Base-by-base conservation (phyloP, 2,797 vertebrate genomes). In the Thalassophryne amazonica region DNA sequence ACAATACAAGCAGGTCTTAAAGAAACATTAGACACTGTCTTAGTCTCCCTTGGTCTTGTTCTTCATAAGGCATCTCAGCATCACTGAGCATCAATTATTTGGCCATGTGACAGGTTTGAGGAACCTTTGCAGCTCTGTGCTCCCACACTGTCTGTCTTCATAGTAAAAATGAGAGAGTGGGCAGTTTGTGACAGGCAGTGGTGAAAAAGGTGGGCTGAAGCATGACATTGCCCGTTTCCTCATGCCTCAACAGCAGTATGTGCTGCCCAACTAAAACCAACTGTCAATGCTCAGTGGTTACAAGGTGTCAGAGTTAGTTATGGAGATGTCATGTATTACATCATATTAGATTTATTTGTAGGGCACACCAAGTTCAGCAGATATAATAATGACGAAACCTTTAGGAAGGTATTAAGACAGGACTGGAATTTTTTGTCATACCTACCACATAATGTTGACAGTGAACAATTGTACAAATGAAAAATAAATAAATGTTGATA, bases 101-200 rank as follows among this genome's bases (percentile, higher is more conserved):
- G 52, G 18, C 38, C 14, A 13, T 31, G 65, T 72, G 80, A 77
- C 76, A 80, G 66, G 43, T 54, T 51, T 31, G 65, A 79, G 51
- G 52, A 62, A 48, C 45, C 55, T 60, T 62, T 67, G 60, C 46
- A 58, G 60, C 47, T 41, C 35, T 48, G 53, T 31, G 55, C 70
- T 67, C 63, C 66, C 62, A 81, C 69, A 65, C 54, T 28, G 39
- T 60, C 64, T 60, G 58, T 23, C 62, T 60, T 60, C 54, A 57
- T 54, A 33, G 60, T 65, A 41, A 55, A 72, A 65, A 30, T 20
- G 18, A 63, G 20, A 54, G 64, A 71, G 73, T 61, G 68, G 78
- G 73, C 60, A 63, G 50, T 39, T 32, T 61, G 43, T 81, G 81
- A 80, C 76, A 82, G 65, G 37, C 40, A 5, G 47, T 17, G 45